These are phyloP conservation scores for Coelogynopora nodosa DNA, from an alignment of 2,888 invertebrate species.

Conservation along the genomic window DNA sequence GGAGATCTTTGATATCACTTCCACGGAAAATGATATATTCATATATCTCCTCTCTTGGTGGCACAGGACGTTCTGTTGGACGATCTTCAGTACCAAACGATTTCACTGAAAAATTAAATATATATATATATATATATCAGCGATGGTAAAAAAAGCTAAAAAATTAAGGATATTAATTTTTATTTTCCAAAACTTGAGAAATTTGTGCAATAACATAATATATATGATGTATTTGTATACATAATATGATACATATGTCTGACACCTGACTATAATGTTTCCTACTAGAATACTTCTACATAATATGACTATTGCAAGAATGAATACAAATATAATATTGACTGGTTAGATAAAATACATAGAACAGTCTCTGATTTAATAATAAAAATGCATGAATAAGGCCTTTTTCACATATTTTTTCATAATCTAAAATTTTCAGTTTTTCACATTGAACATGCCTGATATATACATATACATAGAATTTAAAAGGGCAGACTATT, in stretches of 20 bases:
- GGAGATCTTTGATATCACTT: conserved; percentile 95
- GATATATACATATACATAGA: too few species aligned
- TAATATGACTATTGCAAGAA: background rate
- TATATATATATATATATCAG: too few species aligned
- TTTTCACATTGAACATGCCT: too few species aligned
- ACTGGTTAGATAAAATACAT: background rate
- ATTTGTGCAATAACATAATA: background rate
- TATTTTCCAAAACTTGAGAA: background rate
- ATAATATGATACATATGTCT: background rate
- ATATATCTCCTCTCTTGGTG: conserved; percentile 93
- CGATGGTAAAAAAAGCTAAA: too few species aligned
- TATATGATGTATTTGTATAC: too few species aligned
- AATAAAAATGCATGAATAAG: too few species aligned
- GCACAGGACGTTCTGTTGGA: conserved; percentile 87
- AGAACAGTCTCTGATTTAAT: background rate
- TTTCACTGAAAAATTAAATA: conserved; percentile 35
- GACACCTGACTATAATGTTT: background rate
- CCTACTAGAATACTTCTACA: too few species aligned
- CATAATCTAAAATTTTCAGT: too few species aligned
- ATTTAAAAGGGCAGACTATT: too few species aligned
- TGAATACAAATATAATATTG: background rate
- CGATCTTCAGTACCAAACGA: conserved; percentile 98
- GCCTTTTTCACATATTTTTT: too few species aligned
- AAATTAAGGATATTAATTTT: background rate
- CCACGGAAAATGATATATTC: conserved; percentile 97